Base-by-base conservation (phyloP, 2,797 vertebrate genomes). In the Capromys pilorides region DNA sequence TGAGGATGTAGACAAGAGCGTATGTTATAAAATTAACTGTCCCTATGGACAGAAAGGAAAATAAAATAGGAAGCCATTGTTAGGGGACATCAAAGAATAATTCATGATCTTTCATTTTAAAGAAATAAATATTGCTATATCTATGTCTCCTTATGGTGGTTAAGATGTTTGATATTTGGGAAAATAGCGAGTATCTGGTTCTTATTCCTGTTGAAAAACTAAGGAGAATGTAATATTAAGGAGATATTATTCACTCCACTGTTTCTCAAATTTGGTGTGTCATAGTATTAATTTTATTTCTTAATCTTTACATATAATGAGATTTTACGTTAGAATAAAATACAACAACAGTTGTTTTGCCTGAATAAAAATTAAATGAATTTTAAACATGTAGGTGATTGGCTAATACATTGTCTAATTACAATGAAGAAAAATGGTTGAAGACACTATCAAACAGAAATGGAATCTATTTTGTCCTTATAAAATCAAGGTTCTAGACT, bases 131-230 rank as follows among this genome's bases (percentile, higher is more conserved):
- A 69, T 71, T 14, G 59, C 6, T 31, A 16, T 59, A 8, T 45
- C 28, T 31, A 21, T 61, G 19, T 64, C 2, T 81, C n/a, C 45
- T 49, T n/a, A 61, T 69, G 45, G 16, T 88, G 26, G 62, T 77
- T 88, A 84, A 93, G 31, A 57, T 62, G 21, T 45, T 93, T 82
- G 67, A 86, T 82, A 49, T 81, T 51, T 88, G 41, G 81, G 36
- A 36, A 49, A 93, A 71, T 6, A 64, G 4, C 75, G 69, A 80
- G 9, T 28, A 57, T 67, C 41, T 87, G 49, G 10, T 24, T 26
- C 6, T 88, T 86, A 33, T 24, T 57, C 31, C 33, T 45, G 12
- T 28, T 85, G 6, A 31, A 92, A 41, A 83, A 45, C 14, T 33
- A n/a, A 81, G 75, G 31, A 92, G 26, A 71, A 80, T 26, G 3